phyloP scores from a whole-genome alignment of 2,113 vertebrate species.

The Tapirus terrestris region DNA sequence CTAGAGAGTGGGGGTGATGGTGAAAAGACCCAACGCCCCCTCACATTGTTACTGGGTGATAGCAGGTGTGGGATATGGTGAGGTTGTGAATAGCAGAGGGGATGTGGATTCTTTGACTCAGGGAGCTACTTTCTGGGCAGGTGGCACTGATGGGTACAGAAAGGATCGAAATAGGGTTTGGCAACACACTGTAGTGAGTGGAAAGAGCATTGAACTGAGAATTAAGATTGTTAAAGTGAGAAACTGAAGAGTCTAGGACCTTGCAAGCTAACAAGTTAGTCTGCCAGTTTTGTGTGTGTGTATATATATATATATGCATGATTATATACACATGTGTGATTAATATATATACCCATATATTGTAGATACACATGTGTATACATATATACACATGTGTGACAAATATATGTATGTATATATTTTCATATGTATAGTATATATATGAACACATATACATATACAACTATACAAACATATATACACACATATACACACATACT shows the following conservation, averaged over 20 bases:
- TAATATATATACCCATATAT: not conserved
- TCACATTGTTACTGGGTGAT: not conserved
- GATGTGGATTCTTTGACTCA: not conserved
- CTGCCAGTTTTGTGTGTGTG: not conserved
- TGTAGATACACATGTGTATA: not conserved
- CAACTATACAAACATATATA: not conserved
- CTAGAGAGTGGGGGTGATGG: not conserved
- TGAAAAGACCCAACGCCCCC: too few species aligned
- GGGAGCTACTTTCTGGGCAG: not conserved
- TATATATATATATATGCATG: not conserved
- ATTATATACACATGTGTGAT: not conserved
- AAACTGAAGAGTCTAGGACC: not conserved
- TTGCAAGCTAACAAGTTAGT: not conserved
- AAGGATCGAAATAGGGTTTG: not conserved
- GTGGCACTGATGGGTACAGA: not conserved
- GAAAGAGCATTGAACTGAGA: not conserved
- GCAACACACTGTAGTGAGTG: not conserved
- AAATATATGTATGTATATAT: not conserved
- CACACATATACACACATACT: not conserved
- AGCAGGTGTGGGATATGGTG: accelerated
- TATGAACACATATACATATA: not conserved
- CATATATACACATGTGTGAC: not conserved
- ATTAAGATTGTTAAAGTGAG: not conserved
- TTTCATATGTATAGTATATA: not conserved
- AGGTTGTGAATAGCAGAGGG: not conserved